A percentile compares a stretch with the other conserved stretches of the same genome.
phyloP scores from a whole-genome alignment of 1,140 invertebrate species.

The Lamellibrachia luymesi region DNA sequence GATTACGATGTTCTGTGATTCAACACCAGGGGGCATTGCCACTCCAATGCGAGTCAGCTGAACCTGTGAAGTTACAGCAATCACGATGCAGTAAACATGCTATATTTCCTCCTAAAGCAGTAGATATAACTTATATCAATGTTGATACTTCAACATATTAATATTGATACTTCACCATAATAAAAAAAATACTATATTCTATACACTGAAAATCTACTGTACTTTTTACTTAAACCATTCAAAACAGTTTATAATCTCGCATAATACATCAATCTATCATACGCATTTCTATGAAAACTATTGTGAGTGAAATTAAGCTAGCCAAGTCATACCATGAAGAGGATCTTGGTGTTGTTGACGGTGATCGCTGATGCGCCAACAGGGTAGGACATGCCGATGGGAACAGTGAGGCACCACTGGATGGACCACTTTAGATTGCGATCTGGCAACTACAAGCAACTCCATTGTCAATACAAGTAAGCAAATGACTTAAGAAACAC shows the following conservation, averaged over 20 bases:
- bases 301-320: neutral
- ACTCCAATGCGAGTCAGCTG: slow-evolving; percentile 73
- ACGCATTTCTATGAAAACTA: neutral
- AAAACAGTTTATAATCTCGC: neutral
- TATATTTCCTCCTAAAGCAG: neutral
- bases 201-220: neutral
- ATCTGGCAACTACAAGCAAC: slow-evolving; percentile 61
- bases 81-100: slow-evolving; percentile 19
- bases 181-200: slow-evolving; percentile 1
- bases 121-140: neutral
- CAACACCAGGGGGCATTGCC: slow-evolving; percentile 65
- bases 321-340: slow-evolving; percentile 65
- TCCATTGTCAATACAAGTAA: slow-evolving; percentile 16
- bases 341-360: slow-evolving; percentile 79
- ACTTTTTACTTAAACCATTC: slow-evolving; percentile 1
- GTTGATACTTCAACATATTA: neutral
- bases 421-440: slow-evolving; percentile 78
- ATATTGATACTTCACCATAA: neutral
- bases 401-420: slow-evolving; percentile 86
- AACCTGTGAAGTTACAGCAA: slow-evolving; percentile 63
- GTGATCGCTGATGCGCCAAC: slow-evolving; percentile 81
- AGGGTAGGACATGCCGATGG: slow-evolving; percentile 69
- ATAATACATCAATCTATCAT: neutral
- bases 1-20: slow-evolving; percentile 77
- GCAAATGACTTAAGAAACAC: no score